Base-by-base conservation (phyloP, 1,140 invertebrate species). In the Microvelia longipes region DNA sequence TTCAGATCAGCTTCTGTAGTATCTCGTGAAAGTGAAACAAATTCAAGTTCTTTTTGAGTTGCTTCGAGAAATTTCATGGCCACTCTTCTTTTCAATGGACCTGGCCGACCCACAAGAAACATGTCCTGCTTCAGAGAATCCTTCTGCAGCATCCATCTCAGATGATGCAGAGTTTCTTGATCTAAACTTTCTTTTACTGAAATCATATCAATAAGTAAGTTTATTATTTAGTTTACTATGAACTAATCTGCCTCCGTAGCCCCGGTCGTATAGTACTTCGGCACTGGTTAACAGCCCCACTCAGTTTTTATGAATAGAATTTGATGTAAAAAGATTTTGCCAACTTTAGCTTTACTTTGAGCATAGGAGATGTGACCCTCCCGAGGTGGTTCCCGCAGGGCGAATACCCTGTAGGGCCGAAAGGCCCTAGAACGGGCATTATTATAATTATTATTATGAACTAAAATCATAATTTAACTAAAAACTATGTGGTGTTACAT, bases 1-100 rank as follows among this genome's bases (percentile, higher is more conserved):
- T 98, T 98, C 14, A 98, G 82, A 81, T 98, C 96, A 26, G 92
- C 90, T 80, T 98, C 96, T 0, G 96, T 98, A 1, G 95, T 98
- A 78, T 98, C 96, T 73, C 95, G 81, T 29, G 94, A 96, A 28
- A 98, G 81, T 1, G 94, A 88, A 27, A 98, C 88, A 81, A 96
- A 98, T 78, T 98, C 96, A 30, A 93, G 81, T 82, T 98, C 95
- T 68, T 91, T 82, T 69, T 90, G 86, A 0, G 92, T 94, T 28
- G 98, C 76, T 80, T 98, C 92, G 72, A 91, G 81, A 80, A 90
- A 98, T 74, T 93, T 87, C 79, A 97, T 84, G 2, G 92, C 92
- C 65, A 98, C 78, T 75, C 88, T 83, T 50, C 92, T 80, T 77
- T 90, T 84, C 69, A 85, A 82, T 0, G 89, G 87, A 0, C 95